Evolutionary conservation across 2,113 vertebrate genomes (phyloP), one percentile per base, ranked within the genome.

Genomic region (Calypte anna): DNA sequence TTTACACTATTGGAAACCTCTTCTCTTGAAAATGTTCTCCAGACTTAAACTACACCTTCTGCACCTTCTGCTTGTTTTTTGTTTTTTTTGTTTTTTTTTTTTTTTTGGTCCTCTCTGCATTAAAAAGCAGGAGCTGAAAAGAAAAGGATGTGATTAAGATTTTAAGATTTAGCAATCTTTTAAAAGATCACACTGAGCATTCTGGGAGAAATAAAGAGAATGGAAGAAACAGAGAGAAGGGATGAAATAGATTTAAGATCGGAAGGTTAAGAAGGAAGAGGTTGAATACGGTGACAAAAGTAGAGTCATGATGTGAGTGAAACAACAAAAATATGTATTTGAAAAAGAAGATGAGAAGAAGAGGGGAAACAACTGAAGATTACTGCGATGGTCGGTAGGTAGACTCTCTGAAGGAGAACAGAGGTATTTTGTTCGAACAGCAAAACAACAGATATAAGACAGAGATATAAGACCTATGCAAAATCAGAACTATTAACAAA

Each of bases 171-270:
- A 51, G 18, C 27, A 40, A 24, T 80, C 33, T 53, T 76, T 73
- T 64, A n/a, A 86, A 88, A 79, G 43, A 75, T 57, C 22, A 22
- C 30, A 62, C 17, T 57, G 44, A 76, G 21, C 7, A n/a, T 48
- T 63, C 36, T 58, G 28, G 25, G 80, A 73, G 30, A 76, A 76
- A 18, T 3, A 51, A 25, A 76, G 88, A 88, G 44, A 74, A 51
- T 1, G 0, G 7, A 2, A 21, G 24, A 66, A 82, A 54, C 14
- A 51, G 14, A 73, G 20, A 31, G 24, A 51, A 2, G 16, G 6
- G 16, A 66, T 38, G 22, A 77, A 46, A 46, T 14, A 46, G 17
- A 46, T 46, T 46, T 18, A 46, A 46, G 44, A 14, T 6, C 11
- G 17, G 12, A 28, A 9, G 25, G 23, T 76, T 24, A 88, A 85